Evolutionary conservation across 2,797 vertebrate species (phyloP).

Genomic region (Crossoptilon crossoptilon): DNA sequence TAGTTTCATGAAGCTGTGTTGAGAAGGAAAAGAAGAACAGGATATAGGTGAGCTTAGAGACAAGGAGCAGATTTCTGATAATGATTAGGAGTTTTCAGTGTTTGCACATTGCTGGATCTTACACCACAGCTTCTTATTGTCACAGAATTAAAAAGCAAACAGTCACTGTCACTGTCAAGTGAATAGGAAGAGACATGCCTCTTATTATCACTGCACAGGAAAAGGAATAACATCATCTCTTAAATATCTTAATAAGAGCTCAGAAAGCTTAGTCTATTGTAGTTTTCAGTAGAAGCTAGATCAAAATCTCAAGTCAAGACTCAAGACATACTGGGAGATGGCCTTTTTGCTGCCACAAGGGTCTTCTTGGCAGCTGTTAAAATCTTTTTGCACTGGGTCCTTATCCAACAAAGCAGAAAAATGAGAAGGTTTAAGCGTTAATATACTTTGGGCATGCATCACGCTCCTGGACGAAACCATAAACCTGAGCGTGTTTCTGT

Average conservation of each 20-base stretch:
- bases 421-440: not conserved
- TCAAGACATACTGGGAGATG: not conserved
- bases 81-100: not conserved
- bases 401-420: not conserved
- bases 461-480: rapidly evolving
- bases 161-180: not conserved
- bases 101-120: not conserved
- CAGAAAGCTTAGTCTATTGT: not conserved
- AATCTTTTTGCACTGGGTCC: not conserved
- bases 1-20: not conserved
- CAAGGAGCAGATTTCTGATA: not conserved
- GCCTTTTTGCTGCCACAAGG: rapidly evolving
- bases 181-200: not conserved
- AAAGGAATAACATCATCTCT: not conserved
- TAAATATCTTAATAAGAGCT: not conserved
- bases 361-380: not conserved
- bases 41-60: not conserved
- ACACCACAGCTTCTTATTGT: not conserved
- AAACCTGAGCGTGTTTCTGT: not conserved
- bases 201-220: not conserved
- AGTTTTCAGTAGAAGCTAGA: not conserved
- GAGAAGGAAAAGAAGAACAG: not conserved
- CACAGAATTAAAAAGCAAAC: not conserved
- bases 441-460: not conserved
- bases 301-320: not conserved